Base-by-base conservation (phyloP, 2,888 invertebrate genomes). In the Phanerotoma sp. region DNA sequence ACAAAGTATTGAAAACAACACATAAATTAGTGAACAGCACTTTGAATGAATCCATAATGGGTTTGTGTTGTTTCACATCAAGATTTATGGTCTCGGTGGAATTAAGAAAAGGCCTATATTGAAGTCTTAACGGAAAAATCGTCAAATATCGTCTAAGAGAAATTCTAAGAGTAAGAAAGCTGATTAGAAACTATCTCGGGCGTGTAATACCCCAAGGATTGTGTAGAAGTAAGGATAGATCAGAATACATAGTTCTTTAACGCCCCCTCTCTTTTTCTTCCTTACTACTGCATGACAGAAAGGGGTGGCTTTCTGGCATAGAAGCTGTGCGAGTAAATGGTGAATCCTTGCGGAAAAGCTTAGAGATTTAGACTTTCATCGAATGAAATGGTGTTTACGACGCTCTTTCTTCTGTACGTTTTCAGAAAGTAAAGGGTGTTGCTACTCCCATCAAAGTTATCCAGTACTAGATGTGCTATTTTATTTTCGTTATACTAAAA, bases 11-110 rank as follows among this genome's bases (percentile, higher is more conserved):
- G n/a, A n/a, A n/a, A n/a, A n/a, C n/a, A n/a, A n/a, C n/a, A n/a
- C n/a, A n/a, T n/a, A n/a, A n/a, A n/a, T n/a, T n/a, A n/a, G n/a
- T n/a, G n/a, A n/a, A n/a, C n/a, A n/a, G n/a, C n/a, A n/a, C n/a
- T n/a, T n/a, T n/a, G n/a, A n/a, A n/a, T 77, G 76, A 76, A 75
- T 77, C 75, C 73, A 70, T 73, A 75, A 76, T 77, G 75, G 75
- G 72, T 74, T 76, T 73, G 73, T 70, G 69, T 70, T 71, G 73
- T 74, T 74, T 69, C 67, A 68, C 70, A 66, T 68, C 70, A 71
- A 69, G 71, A 71, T 71, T 72, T 72, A 63, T 67, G 63, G 62
- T 61, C 60, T 57, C 60, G 37, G 44, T 50, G 52, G 51, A 50
- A 25, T 25, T 13, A 21, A 35, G 32, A n/a, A n/a, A n/a, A n/a